Base-by-base conservation (phyloP, 2,888 invertebrate species). In the Zhuqinia jingwanae region DNA sequence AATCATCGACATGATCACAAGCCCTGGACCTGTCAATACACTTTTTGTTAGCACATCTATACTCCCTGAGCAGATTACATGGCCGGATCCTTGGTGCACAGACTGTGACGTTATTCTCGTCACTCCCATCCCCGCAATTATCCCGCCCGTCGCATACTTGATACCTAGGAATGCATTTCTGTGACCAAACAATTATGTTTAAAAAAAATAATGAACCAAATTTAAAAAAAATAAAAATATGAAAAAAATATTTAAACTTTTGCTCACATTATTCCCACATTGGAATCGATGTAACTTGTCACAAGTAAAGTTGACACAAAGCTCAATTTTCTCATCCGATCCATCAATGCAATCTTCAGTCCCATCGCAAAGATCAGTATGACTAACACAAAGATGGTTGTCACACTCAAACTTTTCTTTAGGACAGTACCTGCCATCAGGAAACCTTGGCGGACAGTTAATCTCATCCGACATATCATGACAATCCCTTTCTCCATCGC, bases 61-160 rank as follows among this genome's bases (percentile, higher is more conserved):
- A 98, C 93, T 98, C 97, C 6, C 95, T 94, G 90, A 94, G 94
- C 11, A 95, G 94, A 91, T 96, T 96, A 92, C 97, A 97, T 0
- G 96, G 95, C 90, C 95, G 95, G 76, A 95, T 94, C 88, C 95
- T 95, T n/a, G 94, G 94, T 0, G 96, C 95, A 92, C 97, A 98
- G 81, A 97, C 93, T 0, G 97, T 97, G 95, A 97, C 96, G 92
- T 98, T 97, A 92, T 98, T 98, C 93, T 99, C 98, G 92, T 99
- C 99, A 0, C 96, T 96, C 50, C 97, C 97, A 27, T 85, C 85
- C 13, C 78, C 78, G 92, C 98, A 99, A 92, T 98, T 97, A 92
- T 98, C 97, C 20, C 96, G 94, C 42, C 96, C 96, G 92, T 99
- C 98, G 92, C 99, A 99, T 10, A 97, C 94, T 92, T 97, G 96